Percentiles rank a stretch among this genome's conserved stretches.
These are phyloP conservation scores for Spilogale gracilis DNA, from an alignment of 2,113 vertebrate species.

Conservation along the genomic window DNA sequence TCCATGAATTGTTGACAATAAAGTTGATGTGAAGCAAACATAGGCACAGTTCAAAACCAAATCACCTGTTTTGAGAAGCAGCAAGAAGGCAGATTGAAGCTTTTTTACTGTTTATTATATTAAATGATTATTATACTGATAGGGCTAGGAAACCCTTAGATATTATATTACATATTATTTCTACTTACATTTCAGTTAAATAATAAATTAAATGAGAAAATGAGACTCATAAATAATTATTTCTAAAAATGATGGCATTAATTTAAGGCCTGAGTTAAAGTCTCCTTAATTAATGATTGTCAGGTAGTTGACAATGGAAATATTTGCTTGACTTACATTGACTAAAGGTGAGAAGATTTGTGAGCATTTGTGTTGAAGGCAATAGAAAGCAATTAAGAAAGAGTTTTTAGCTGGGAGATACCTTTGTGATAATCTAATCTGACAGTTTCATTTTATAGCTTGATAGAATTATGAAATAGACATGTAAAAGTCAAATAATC, in stretches of 20 bases:
- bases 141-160: background rate
- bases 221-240: background rate
- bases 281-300: slow-evolving; percentile 33
- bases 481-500: background rate
- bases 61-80: background rate
- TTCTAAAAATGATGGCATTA: slow-evolving; percentile 32
- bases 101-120: background rate
- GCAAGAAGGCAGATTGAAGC: background rate
- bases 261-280: background rate
- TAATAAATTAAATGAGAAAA: background rate
- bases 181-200: slow-evolving; percentile 15
- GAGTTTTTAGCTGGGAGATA: background rate
- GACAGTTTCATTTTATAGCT: background rate
- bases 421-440: background rate
- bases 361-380: background rate
- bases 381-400: slow-evolving; percentile 8
- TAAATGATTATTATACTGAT: background rate
- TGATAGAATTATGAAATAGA: background rate
- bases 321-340: background rate
- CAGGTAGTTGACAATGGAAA: slow-evolving; percentile 21
- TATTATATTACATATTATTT: background rate
- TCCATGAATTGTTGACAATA: background rate
- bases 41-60: background rate
- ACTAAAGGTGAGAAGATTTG: background rate
- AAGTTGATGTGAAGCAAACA: background rate